Conservation (phyloP, 2,888 invertebrate species). For the Tillus elongatus region DNA sequence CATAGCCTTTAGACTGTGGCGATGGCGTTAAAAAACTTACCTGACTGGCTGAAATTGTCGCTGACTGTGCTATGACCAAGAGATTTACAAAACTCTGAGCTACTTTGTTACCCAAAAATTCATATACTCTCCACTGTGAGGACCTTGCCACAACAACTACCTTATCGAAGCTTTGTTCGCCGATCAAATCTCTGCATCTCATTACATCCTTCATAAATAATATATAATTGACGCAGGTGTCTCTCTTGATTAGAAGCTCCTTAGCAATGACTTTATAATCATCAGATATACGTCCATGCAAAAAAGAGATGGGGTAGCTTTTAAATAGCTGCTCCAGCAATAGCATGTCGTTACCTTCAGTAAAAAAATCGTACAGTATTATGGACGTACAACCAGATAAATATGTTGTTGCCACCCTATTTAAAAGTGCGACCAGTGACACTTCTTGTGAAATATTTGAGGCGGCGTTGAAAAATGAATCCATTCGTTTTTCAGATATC, state of each 20-base stretch:
- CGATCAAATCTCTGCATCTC: conserved; percentile 49
- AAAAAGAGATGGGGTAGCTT: conserved; percentile 48
- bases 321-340: conserved; percentile 51
- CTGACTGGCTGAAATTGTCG: conserved; percentile 38
- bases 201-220: conserved; percentile 58
- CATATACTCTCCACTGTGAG: conserved; percentile 65
- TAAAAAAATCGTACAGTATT: conserved; percentile 56
- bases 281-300: conserved; percentile 54
- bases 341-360: conserved; percentile 48
- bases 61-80: conserved; percentile 58
- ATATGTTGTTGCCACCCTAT: conserved; percentile 51
- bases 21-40: conserved; percentile 21
- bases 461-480: conserved; percentile 28
- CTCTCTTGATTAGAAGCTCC: conserved; percentile 38
- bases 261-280: conserved; percentile 43
- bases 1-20: too few species aligned
- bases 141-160: conserved; percentile 61
- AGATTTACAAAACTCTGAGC: conserved; percentile 63
- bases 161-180: conserved; percentile 53
- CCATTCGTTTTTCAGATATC: conserved; percentile 34
- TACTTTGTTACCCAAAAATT: conserved; percentile 53
- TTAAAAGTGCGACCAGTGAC: conserved; percentile 53
- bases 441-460: conserved; percentile 42
- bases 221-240: conserved; percentile 55
- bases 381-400: conserved; percentile 56